Conservation (phyloP, 2,797 vertebrate species). For the Epinephelus awoara region DNA sequence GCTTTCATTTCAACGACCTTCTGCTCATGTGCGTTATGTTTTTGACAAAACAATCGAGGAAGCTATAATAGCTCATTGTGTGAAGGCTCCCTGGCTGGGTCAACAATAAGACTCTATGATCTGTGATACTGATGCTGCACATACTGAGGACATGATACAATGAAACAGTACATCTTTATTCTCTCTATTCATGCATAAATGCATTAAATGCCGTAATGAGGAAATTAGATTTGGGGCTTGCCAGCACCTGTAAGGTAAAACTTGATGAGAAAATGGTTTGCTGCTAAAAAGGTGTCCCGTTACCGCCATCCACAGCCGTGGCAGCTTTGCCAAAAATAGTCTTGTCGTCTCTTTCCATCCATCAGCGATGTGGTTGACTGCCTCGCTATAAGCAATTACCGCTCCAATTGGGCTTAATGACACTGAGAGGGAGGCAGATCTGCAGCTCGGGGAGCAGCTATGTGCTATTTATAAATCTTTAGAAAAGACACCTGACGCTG, state of each 20-base stretch:
- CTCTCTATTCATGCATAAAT: constrained; percentile 44
- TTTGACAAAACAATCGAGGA: constrained; percentile 59
- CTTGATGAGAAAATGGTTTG: constrained; percentile 48
- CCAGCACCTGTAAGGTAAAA: constrained; percentile 50
- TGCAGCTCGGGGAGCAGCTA: constrained; percentile 72
- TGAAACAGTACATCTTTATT: constrained; percentile 22
- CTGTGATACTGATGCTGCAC: constrained; percentile 29
- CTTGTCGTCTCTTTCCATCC: constrained; percentile 69
- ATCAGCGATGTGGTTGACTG: constrained; percentile 77
- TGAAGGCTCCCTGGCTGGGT: constrained; percentile 33
- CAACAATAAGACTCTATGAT: constrained; percentile 43
- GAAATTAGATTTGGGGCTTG: constrained; percentile 36
- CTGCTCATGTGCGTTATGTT: constrained; percentile 35
- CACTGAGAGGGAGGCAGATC: constrained; percentile 72
- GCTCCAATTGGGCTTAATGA: constrained; percentile 83
- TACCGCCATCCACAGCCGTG: constrained; percentile 32
- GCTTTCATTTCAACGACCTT: constrained; percentile 37
- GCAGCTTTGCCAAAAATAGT: constrained; percentile 68
- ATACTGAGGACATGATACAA: constrained; percentile 21
- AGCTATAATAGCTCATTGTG: constrained; percentile 47
- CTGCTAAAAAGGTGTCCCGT: constrained; percentile 53
- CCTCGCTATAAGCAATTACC: constrained; percentile 81
- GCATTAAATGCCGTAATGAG: constrained; percentile 41
- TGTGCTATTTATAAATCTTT: constrained; percentile 80
- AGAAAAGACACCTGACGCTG: constrained; percentile 78